These are phyloP conservation scores for Drosophila stalkeri DNA, from an alignment of 2,888 invertebrate species.

Conservation along the genomic window DNA sequence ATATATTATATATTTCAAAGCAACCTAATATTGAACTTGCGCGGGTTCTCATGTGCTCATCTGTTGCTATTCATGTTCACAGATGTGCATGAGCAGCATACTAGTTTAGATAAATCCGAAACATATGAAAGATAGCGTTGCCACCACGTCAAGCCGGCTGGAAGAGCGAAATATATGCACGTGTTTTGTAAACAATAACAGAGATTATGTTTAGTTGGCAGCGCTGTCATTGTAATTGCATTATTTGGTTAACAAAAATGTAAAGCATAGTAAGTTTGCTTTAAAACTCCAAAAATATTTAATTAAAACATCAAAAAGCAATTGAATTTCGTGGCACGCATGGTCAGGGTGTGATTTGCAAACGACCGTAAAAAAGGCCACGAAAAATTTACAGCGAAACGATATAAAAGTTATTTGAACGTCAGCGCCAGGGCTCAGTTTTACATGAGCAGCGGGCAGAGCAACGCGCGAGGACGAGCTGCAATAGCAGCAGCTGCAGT, in stretches of 20 bases:
- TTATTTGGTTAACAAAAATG: slow-evolving; percentile 19
- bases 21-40: background rate
- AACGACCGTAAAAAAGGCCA: slow-evolving; percentile 18
- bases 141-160: slow-evolving; percentile 46
- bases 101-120: slow-evolving; percentile 14
- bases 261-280: background rate
- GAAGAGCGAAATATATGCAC: background rate
- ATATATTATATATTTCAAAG: too few relatives aligned
- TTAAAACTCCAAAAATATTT: background rate
- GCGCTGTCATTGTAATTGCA: slow-evolving; percentile 16
- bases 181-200: slow-evolving; percentile 39
- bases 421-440: slow-evolving; percentile 58
- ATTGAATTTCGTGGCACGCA: slow-evolving; percentile 1
- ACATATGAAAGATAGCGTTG: slow-evolving; percentile 39
- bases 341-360: slow-evolving; percentile 7
- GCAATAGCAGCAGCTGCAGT: slow-evolving; percentile 24
- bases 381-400: slow-evolving; percentile 33
- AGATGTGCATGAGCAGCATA: slow-evolving; percentile 32
- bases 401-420: slow-evolving; percentile 75
- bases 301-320: background rate
- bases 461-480: slow-evolving; percentile 35
- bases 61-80: background rate
- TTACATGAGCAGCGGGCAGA: slow-evolving; percentile 70
- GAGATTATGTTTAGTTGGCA: slow-evolving; percentile 28
- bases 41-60: background rate